Conservation (phyloP, 1,140 invertebrate species). For the Caenorhabditis elegans region WBcel235 BX284602.5:11668001-11668500, state of each 20-base stretch:
- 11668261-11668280: neutral
- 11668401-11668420: slow-evolving; percentile 32
- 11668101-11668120: neutral
- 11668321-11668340: slow-evolving; percentile 52
- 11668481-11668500: slow-evolving; percentile 19
- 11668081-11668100: neutral
- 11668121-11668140: neutral
- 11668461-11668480: slow-evolving; percentile 7
- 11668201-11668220: slow-evolving; percentile 38
- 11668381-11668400: slow-evolving; percentile 52
- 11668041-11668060: slow-evolving; percentile 49
- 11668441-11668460: neutral
- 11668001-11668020: slow-evolving; percentile 32
- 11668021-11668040: slow-evolving; percentile 52
- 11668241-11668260: slow-evolving; percentile 18
- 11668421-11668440: neutral
- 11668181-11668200: slow-evolving; percentile 46
- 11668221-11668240: slow-evolving; percentile 17
- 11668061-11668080: slow-evolving; percentile 44
- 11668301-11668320: slow-evolving; percentile 35
- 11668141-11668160: slow-evolving; percentile 44
- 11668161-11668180: slow-evolving; percentile 48
- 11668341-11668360: slow-evolving; percentile 43
- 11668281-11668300: slow-evolving; percentile 16
- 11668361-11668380: slow-evolving; percentile 56